phyloP scores from a whole-genome alignment of 2,888 invertebrate species.

The Eilema griseolum region DNA sequence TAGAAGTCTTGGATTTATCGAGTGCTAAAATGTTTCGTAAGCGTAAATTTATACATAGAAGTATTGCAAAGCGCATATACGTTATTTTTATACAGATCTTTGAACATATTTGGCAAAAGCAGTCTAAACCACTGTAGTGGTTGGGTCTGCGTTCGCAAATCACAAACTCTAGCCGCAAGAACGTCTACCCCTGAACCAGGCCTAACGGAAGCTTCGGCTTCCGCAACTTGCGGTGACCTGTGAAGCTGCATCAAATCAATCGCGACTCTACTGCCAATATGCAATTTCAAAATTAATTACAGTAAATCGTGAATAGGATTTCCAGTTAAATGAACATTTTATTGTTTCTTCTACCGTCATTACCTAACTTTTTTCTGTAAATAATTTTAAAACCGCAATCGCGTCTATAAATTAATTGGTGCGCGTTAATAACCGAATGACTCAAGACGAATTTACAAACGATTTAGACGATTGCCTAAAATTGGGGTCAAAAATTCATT shows the following conservation, averaged over 20 bases:
- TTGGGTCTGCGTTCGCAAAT: conserved; percentile 33
- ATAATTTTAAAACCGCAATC: conserved; percentile 38
- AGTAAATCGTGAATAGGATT: conserved; percentile 24
- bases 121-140: conserved; percentile 14
- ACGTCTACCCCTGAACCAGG: conserved; percentile 38
- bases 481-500: conserved; percentile 37
- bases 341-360: conserved; percentile 40
- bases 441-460: conserved; percentile 43
- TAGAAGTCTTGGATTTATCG: not conserved
- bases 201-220: conserved; percentile 39
- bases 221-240: conserved; percentile 49
- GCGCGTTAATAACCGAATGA: conserved; percentile 43
- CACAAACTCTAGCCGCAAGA: conserved; percentile 38
- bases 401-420: conserved; percentile 45
- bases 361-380: conserved; percentile 25
- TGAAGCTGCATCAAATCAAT: conserved; percentile 37
- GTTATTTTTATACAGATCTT: no score
- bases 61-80: no score
- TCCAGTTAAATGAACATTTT: conserved; percentile 32
- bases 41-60: not conserved
- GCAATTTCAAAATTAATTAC: conserved; percentile 32
- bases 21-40: not conserved
- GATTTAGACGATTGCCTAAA: conserved; percentile 45
- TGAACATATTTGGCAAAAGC: conserved; percentile 37
- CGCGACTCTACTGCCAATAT: conserved; percentile 22